phyloP scores from a whole-genome alignment of 1,140 invertebrate genomes.

The Habropoda laboriosa region DNA sequence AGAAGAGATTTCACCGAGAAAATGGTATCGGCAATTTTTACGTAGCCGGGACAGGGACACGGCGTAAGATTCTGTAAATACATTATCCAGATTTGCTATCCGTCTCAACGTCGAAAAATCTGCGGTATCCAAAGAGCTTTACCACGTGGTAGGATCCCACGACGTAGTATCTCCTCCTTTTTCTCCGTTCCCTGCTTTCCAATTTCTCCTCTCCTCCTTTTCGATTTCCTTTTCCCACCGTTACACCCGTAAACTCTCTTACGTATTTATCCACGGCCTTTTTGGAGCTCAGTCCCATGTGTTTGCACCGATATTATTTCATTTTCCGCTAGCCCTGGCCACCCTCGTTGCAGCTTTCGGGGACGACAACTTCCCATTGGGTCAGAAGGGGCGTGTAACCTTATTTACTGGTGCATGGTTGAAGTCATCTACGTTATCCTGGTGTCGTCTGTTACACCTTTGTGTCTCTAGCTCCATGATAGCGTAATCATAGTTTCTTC shows the following conservation, averaged over 20 bases:
- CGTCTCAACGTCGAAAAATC: slow-evolving; percentile 58
- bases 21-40: slow-evolving; percentile 12
- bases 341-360: slow-evolving; percentile 33
- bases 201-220: neutral
- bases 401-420: slow-evolving; percentile 70
- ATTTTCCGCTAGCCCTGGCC: slow-evolving; percentile 77
- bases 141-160: slow-evolving; percentile 64
- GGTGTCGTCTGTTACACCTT: too few species aligned
- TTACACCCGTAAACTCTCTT: slow-evolving; percentile 62
- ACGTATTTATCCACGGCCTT: slow-evolving; percentile 67
- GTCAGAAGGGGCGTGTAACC: slow-evolving; percentile 69
- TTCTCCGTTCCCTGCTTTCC: neutral
- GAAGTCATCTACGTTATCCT: slow-evolving; percentile 43
- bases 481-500: too few species aligned
- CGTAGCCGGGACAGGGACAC: neutral
- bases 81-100: slow-evolving; percentile 72
- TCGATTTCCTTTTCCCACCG: neutral
- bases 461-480: too few species aligned
- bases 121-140: slow-evolving; percentile 53
- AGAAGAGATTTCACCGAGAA: neutral
- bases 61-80: slow-evolving; percentile 64
- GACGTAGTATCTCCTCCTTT: slow-evolving; percentile 31
- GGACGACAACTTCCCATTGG: slow-evolving; percentile 53
- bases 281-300: slow-evolving; percentile 64
- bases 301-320: slow-evolving; percentile 75